phyloP scores from a whole-genome alignment of 2,888 invertebrate species.

The Sphaerophoria taeniata region DNA sequence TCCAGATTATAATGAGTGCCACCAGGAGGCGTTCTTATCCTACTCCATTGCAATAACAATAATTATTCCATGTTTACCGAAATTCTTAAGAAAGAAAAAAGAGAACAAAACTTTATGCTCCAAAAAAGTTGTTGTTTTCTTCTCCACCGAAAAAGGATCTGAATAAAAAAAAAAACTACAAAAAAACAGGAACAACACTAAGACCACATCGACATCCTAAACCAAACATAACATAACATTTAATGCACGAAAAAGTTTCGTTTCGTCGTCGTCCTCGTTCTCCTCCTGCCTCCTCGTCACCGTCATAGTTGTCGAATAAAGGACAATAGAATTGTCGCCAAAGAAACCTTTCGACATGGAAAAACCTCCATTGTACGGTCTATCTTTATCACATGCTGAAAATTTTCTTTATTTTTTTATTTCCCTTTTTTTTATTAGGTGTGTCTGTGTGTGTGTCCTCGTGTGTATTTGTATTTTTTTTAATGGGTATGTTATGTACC shows the following conservation, averaged over 20 bases:
- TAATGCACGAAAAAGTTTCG: constrained; percentile 55
- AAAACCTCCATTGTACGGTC: constrained; percentile 20
- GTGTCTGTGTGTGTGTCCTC: constrained; percentile 32
- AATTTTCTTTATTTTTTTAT: constrained; percentile 30
- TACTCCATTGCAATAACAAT: constrained; percentile 4
- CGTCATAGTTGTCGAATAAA: constrained; percentile 4
- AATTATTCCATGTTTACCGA: constrained; percentile 59
- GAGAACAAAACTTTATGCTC: constrained; percentile 18
- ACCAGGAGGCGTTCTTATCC: neutral
- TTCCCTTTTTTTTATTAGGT: neutral
- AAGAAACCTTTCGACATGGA: constrained; percentile 43
- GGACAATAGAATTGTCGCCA: constrained; percentile 58
- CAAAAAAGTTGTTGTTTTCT: neutral
- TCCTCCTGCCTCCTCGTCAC: too few species aligned
- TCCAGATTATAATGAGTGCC: neutral
- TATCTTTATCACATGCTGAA: neutral
- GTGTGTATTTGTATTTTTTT: constrained; percentile 9
- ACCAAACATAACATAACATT: constrained; percentile 53
- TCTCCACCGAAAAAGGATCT: constrained; percentile 10
- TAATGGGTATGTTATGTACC: constrained; percentile 64
- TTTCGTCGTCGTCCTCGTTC: too few species aligned
- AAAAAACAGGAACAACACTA: constrained; percentile 4
- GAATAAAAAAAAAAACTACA: neutral
- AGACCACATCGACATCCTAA: constrained; percentile 15
- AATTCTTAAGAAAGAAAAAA: constrained; percentile 32